Percentiles rank a stretch among this genome's conserved stretches.
phyloP scores from a whole-genome alignment of 1,140 invertebrate species.

The Drosophila cardini region DNA sequence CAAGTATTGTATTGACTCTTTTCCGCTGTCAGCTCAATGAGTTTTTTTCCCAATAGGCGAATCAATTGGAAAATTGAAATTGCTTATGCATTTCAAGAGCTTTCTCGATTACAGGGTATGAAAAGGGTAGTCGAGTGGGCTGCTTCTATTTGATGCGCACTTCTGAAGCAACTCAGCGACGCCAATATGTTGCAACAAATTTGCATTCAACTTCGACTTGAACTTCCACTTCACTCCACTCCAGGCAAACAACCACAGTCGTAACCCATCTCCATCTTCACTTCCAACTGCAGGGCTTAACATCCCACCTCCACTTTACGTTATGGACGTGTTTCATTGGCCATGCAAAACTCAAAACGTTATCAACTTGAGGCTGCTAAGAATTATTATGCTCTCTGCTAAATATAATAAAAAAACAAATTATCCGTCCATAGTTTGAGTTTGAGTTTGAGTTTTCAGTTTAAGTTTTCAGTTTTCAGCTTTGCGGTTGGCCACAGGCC shows the following conservation, averaged over 20 bases:
- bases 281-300: not conserved
- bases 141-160: constrained; percentile 67
- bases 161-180: constrained; percentile 74
- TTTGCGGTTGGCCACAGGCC: constrained; percentile 61
- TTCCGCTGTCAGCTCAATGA: too few relatives aligned
- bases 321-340: constrained; percentile 51
- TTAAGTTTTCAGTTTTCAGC: not conserved
- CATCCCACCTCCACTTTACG: constrained; percentile 2
- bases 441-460: constrained; percentile 1
- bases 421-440: constrained; percentile 42
- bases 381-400: constrained; percentile 84
- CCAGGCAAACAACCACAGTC: constrained; percentile 26
- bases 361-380: constrained; percentile 72
- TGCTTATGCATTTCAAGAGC: not conserved
- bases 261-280: constrained; percentile 4
- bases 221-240: constrained; percentile 52
- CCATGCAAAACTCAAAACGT: constrained; percentile 49
- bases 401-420: constrained; percentile 80
- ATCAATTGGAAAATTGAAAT: not conserved
- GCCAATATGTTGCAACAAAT: constrained; percentile 78
- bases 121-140: constrained; percentile 65
- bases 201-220: constrained; percentile 63
- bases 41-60: not conserved
- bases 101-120: constrained; percentile 18
- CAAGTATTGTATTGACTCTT: too few relatives aligned